Evolutionary conservation across 2,113 vertebrate genomes (phyloP), one percentile per base, ranked within the genome.

Genomic region (Brienomyrus brachyistius): DNA sequence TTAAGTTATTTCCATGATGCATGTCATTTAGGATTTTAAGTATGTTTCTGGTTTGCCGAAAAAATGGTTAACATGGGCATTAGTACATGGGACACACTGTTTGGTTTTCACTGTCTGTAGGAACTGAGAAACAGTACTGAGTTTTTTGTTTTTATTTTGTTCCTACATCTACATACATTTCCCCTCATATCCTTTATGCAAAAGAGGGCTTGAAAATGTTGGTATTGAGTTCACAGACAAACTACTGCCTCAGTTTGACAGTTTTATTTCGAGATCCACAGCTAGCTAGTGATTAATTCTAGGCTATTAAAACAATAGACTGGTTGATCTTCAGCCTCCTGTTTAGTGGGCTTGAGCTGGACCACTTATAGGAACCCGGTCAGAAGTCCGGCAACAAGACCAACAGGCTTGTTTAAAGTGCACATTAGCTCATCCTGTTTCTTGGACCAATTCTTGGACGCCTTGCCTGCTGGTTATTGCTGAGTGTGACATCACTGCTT

Each of bases 381-480:
- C 10, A 85, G 62, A 66, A 66, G 62, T 66, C 3, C n/a, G 13
- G 84, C n/a, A 87, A 27, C n/a, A 35, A 84, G 82, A 45, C 9
- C 40, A 84, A 23, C 43, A n/a, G 40, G 7, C 43, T 84, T 21
- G 5, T 84, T 84, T 17, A 10, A 10, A 47, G 82, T 84, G 31
- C 8, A 35, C 1, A 87, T 87, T 35, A 52, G 85, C 51, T 86
- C 45, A 89, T 8, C 11, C 51, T 82, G 48, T 89, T 83, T 40
- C 51, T 43, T 82, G 74, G 88, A 89, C 88, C 88, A 89, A 89
- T 59, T 56, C 70, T 40, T 43, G 50, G 74, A 54, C 56, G 35
- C 74, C 62, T 82, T 54, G 4, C 35, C 27, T 45, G 17, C 50
- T 54, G 31, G 13, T 17, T 45, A 13, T 88, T 9, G 19, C 59